Evolutionary conservation across 2,888 invertebrate species (phyloP), one percentile per base, ranked within the genome.

Genomic region (Pyrrhosoma nymphula): DNA sequence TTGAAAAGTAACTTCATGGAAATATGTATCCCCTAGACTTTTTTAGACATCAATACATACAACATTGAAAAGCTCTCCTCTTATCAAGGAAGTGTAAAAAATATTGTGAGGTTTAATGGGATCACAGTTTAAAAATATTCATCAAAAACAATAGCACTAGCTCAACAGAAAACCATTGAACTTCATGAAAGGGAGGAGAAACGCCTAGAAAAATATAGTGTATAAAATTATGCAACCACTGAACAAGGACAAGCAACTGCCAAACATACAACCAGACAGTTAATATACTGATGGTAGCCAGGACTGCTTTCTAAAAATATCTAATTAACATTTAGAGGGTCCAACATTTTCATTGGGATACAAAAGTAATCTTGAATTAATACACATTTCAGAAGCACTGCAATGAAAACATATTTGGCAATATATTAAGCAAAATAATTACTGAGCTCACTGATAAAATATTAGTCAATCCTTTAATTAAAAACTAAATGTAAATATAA

Each of bases 101-200:
- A 69, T 93, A 69, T 93, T 47, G 69, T 75, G 93, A 93, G 93
- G 93, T 93, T 60, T 39, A 75, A 93, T 93, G 39, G 93, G 69
- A 93, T 93, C 93, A 93, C 93, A 93, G 93, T 93, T 93, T 82
- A 16, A 82, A 93, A 93, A 91, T 56, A 56, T 93, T 60, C 60
- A 47, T 93, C 4, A 75, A 93, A 93, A 47, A 69, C 47, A 93
- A 47, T 75, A 93, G 93, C 69, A 93, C 69, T 47, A 75, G 75
- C 75, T 93, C 93, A 91, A 82, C 82, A 82, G 82, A 82, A 82
- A 82, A 82, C 82, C 82, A 82, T 82, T 82, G 82, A 82, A 82
- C 82, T 82, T 82, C 82, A 8, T 82, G 12, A 82, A 82, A 16
- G 82, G 82, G 12, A 82, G 82, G 82, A 82, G 82, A 82, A 82